Percentiles rank a stretch among this genome's conserved stretches.
Evolutionary conservation across 2,113 vertebrate species (phyloP).

Genomic region (Mandrillus leucophaeus): DNA sequence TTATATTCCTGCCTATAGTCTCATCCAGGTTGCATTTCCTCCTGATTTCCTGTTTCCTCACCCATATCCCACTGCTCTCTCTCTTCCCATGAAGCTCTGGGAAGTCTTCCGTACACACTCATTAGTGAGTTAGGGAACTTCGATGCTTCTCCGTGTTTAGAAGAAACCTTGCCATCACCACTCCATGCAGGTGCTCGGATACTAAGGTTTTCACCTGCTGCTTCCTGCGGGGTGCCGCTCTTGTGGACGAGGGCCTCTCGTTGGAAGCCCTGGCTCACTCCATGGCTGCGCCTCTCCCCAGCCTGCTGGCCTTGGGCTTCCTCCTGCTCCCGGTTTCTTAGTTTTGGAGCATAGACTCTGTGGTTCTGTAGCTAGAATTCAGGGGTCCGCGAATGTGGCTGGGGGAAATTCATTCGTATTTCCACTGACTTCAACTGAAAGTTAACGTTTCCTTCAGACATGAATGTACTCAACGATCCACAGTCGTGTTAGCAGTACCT

Average conservation of each 20-base stretch:
- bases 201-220: fast-evolving
- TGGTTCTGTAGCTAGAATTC: not conserved
- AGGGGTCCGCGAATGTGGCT: fast-evolving
- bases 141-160: fast-evolving
- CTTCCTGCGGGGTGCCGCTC: fast-evolving
- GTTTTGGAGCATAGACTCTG: not conserved
- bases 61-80: fast-evolving
- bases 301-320: not conserved
- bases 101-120: fast-evolving
- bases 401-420: no score
- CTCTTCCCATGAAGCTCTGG: not conserved
- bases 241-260: fast-evolving
- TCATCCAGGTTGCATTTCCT: fast-evolving
- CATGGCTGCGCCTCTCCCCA: fast-evolving
- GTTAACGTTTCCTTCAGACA: not conserved
- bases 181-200: fast-evolving
- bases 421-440: not conserved
- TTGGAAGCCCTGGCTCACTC: fast-evolving
- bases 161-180: fast-evolving
- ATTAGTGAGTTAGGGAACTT: fast-evolving
- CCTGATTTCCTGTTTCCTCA: fast-evolving
- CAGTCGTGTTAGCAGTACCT: no score
- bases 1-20: fast-evolving
- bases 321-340: not conserved
- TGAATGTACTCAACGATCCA: fast-evolving